Base-by-base conservation (phyloP, 2,113 vertebrate species). In the Pteropus alecto region DNA sequence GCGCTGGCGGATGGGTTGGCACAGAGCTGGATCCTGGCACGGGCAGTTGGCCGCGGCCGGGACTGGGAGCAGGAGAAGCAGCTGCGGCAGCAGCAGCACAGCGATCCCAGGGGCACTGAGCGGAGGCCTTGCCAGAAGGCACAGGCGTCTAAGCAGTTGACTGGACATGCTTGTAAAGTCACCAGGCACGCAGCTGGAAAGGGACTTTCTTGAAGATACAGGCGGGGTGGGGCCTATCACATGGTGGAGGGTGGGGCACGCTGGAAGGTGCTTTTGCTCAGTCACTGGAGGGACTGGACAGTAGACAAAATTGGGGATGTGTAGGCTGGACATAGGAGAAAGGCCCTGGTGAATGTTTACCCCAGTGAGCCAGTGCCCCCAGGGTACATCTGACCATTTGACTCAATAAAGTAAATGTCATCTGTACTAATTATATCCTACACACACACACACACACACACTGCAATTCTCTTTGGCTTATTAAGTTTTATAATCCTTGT, bases 91-190 rank as follows among this genome's bases (percentile, higher is more conserved):
- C 28, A 56, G n/a, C 71, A 73, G 71, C 41, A 4, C 3, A 7
- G 81, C 3, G 5, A 88, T 35, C 2, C 33, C n/a, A 0, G 0
- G 21, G 30, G 28, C 2, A 6, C 1, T 0, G 0, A 0, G 9
- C 0, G 0, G 77, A 10, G 58, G 58, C 24, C 58, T 60, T 60
- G 19, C 12, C 0, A 15, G 14, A 6, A 51, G 65, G 41, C 24
- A 2, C 7, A 1, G 9, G 56, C 6, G 22, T 14, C 12, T 0
- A 4, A 22, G 48, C 65, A 2, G 54, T 2, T 1, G 11, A 12
- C 2, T 0, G 0, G 68, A 16, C 96, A 87, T 94, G 33, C 26
- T 6, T 4, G 26, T 0, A 1, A 60, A 60, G 2, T 7, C 54
- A 38, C 12, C 14, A 61, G 21, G 11, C 60, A 46, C 60, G 58